Evolutionary conservation across 2,888 invertebrate genomes (phyloP).

Genomic region (Rhorus exstirpatorius): DNA sequence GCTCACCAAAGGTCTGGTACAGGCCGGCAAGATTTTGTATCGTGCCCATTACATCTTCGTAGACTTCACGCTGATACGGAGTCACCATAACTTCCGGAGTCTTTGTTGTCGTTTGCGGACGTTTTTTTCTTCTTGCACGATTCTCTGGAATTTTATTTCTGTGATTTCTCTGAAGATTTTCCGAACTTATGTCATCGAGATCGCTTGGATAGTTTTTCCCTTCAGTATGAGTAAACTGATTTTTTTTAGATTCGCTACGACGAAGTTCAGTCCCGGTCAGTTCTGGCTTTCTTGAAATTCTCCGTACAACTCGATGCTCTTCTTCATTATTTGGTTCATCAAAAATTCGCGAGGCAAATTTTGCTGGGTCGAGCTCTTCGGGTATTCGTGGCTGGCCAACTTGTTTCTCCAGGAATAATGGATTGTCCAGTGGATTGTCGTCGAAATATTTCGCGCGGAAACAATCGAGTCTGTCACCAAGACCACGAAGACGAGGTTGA

Average conservation of each 20-base stretch:
- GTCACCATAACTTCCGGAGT: conserved; percentile 58
- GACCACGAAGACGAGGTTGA: conserved; percentile 87
- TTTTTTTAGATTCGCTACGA: conserved; percentile 23
- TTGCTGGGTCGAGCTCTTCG: conserved; percentile 74
- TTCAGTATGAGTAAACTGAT: conserved; percentile 21
- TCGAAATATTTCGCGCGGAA: conserved; percentile 92
- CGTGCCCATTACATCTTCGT: conserved; percentile 84
- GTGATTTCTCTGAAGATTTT: conserved; percentile 6
- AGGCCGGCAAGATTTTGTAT: conserved; percentile 79
- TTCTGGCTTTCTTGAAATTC: conserved; percentile 80
- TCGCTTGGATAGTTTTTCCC: conserved; percentile 26
- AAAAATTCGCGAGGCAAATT: conserved; percentile 77
- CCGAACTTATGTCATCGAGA: background rate
- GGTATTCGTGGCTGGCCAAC: conserved; percentile 79
- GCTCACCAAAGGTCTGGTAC: conserved; percentile 59
- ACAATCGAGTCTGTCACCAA: conserved; percentile 92
- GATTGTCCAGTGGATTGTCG: conserved; percentile 91
- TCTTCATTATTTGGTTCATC: conserved; percentile 74
- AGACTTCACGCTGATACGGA: conserved; percentile 81
- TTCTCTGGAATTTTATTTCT: conserved; percentile 22
- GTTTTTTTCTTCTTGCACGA: conserved; percentile 29
- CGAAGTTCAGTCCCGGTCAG: background rate
- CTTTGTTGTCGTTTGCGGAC: conserved; percentile 62
- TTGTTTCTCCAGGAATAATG: conserved; percentile 88
- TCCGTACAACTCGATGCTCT: conserved; percentile 73